These are phyloP conservation scores for Ciconia boyciana DNA, from an alignment of 2,113 vertebrate species.

Conservation along the genomic window DNA sequence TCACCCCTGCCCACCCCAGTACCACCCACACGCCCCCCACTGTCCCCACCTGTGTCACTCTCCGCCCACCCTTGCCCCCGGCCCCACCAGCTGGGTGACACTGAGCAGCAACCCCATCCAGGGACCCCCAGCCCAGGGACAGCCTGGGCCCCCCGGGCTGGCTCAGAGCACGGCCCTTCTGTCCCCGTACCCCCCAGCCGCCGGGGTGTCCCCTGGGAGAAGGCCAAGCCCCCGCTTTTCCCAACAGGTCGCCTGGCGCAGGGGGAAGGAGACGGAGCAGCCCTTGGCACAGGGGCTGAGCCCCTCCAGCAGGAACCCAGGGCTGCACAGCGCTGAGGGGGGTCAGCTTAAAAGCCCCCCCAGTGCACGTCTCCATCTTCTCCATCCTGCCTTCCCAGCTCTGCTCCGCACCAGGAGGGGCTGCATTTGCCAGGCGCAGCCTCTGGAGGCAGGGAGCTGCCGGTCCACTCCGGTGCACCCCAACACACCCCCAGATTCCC, in stretches of 20 bases:
- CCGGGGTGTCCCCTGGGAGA: not conserved
- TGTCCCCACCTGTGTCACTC: not conserved
- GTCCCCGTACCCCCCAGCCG: not conserved
- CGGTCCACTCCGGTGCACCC: not conserved
- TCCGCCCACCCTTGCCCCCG: not conserved
- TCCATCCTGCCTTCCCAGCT: not conserved
- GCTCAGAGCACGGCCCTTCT: not conserved
- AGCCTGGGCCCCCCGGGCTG: not conserved
- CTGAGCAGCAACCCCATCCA: not conserved
- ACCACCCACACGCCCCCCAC: not conserved
- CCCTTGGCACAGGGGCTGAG: not conserved
- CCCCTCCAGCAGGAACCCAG: not conserved
- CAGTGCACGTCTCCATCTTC: not conserved
- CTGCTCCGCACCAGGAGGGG: not conserved
- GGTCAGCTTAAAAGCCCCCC: not conserved
- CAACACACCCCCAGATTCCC: not conserved
- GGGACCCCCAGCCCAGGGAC: not conserved
- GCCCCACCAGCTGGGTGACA: not conserved
- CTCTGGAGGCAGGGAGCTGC: not conserved
- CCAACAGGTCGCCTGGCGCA: fast-evolving
- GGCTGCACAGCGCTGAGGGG: not conserved
- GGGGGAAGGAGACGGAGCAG: not conserved
- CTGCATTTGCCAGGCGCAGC: not conserved
- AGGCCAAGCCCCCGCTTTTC: not conserved
- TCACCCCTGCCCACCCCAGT: not conserved